These are phyloP conservation scores for Nothocercus nigrocapillus DNA, from an alignment of 2,113 vertebrate species.

Conservation along the genomic window DNA sequence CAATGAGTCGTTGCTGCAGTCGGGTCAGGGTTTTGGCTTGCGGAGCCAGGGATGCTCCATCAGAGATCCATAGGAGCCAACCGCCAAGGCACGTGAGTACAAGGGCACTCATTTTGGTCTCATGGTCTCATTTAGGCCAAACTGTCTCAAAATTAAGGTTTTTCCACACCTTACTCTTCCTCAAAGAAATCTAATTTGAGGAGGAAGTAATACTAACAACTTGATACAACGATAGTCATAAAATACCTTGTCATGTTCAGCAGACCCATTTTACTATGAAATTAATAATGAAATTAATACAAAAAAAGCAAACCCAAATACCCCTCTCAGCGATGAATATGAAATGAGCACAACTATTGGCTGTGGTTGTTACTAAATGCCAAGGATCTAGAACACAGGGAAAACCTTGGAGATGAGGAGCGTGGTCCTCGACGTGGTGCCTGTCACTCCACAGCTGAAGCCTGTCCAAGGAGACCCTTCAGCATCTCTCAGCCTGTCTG, in stretches of 20 bases:
- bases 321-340: not conserved
- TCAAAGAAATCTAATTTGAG: not conserved
- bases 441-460: slow-evolving; percentile 58
- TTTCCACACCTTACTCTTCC: not conserved
- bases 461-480: slow-evolving; percentile 78
- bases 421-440: too few relatives aligned
- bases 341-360: rapidly evolving
- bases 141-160: not conserved
- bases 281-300: not conserved
- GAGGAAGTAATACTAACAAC: not conserved
- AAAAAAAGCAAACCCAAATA: not conserved
- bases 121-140: not conserved
- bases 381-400: not conserved
- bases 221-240: not conserved
- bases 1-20: not conserved
- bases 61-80: not conserved
- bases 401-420: not conserved
- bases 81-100: not conserved
- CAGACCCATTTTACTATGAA: not conserved
- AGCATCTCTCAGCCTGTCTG: slow-evolving; percentile 49
- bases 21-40: not conserved
- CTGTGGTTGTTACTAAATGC: too few relatives aligned
- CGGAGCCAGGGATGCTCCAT: not conserved
- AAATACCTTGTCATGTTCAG: not conserved
- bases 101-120: too few relatives aligned